phyloP scores from a whole-genome alignment of 2,888 invertebrate species.

The Halictus ligatus region DNA sequence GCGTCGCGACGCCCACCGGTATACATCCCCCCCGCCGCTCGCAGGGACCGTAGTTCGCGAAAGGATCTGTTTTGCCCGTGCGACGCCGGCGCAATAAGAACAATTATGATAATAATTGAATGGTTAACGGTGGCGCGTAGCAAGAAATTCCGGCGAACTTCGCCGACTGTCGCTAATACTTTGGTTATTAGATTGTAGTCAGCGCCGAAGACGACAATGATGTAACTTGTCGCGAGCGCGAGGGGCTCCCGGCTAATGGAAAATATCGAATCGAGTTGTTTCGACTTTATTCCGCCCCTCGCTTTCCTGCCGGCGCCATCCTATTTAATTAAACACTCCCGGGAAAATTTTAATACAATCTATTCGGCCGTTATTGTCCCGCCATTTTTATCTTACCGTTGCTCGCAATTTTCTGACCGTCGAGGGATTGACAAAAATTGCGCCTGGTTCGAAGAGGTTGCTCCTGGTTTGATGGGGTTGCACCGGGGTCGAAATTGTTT shows the following conservation, averaged over 20 bases:
- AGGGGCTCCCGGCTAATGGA: slow-evolving; percentile 33
- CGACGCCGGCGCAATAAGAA: slow-evolving; percentile 46
- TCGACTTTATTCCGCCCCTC: slow-evolving; percentile 9
- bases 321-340: not conserved
- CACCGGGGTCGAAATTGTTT: too few species aligned
- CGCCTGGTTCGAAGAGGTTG: too few species aligned
- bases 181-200: slow-evolving; percentile 51
- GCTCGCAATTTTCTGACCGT: too few species aligned
- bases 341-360: not conserved
- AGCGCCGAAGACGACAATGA: slow-evolving; percentile 26
- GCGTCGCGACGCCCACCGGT: slow-evolving; percentile 8
- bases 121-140: slow-evolving; percentile 38
- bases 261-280: slow-evolving; percentile 41
- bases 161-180: slow-evolving; percentile 51
- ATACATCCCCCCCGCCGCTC: not conserved
- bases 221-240: slow-evolving; percentile 33
- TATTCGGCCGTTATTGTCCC: not conserved
- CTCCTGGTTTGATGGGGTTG: not conserved
- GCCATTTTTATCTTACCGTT: not conserved
- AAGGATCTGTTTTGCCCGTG: slow-evolving; percentile 44
- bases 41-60: slow-evolving; percentile 1
- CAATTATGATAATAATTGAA: slow-evolving; percentile 61
- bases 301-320: not conserved
- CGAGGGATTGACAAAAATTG: too few species aligned
- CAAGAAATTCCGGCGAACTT: slow-evolving; percentile 50